A percentile compares a stretch with the other conserved stretches of the same genome.
These are phyloP conservation scores for Epicampocera succincta DNA, from an alignment of 2,888 invertebrate species.

Conservation along the genomic window DNA sequence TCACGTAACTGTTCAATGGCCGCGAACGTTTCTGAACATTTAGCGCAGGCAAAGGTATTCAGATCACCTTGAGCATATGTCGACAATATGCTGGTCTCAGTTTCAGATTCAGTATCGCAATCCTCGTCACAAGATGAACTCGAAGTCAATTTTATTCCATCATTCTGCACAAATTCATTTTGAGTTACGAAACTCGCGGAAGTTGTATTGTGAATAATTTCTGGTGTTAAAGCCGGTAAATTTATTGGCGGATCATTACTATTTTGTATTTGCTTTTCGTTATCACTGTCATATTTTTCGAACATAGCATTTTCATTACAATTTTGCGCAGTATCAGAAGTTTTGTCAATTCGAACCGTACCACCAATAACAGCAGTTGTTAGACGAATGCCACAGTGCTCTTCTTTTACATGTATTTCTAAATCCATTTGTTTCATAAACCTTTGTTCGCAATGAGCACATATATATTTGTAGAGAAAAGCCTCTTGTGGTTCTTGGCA, in stretches of 20 bases:
- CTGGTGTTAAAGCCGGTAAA: neutral
- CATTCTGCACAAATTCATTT: conserved; percentile 3
- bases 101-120: neutral
- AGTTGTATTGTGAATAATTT: neutral
- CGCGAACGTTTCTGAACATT: conserved; percentile 72
- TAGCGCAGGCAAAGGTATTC: conserved; percentile 72
- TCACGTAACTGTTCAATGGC: conserved; percentile 71
- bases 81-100: conserved; percentile 2
- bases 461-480: conserved; percentile 54
- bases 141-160: neutral
- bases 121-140: neutral
- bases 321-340: neutral
- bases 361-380: neutral
- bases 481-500: neutral
- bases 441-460: conserved; percentile 60
- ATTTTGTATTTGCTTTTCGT: neutral
- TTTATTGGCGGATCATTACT: neutral
- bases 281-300: conserved; percentile 50
- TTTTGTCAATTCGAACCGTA: neutral
- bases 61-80: neutral
- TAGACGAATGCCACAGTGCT: conserved; percentile 36
- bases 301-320: conserved; percentile 28
- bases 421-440: conserved; percentile 64
- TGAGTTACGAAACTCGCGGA: neutral
- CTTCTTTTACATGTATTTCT: conserved; percentile 56